Percentiles rank a stretch among this genome's conserved stretches.
phyloP scores from a whole-genome alignment of 1,140 invertebrate genomes.

The Drosophila nigrodunni region DNA sequence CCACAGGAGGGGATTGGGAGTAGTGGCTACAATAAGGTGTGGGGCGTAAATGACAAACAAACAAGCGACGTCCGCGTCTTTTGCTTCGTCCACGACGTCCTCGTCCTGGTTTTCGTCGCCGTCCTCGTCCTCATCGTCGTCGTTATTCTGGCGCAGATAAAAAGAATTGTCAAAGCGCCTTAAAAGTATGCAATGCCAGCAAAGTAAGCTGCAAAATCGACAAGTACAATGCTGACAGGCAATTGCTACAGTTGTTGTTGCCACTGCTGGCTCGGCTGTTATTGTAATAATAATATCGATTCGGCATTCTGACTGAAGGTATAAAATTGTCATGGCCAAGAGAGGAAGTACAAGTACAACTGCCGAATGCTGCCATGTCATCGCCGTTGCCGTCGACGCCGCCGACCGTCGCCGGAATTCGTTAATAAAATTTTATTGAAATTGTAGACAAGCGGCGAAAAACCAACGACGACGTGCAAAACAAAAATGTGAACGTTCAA shows the following conservation, averaged over 20 bases:
- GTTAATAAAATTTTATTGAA: slow-evolving; percentile 85
- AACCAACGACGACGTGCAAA: slow-evolving; percentile 80
- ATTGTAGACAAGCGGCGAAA: slow-evolving; percentile 84
- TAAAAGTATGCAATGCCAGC: slow-evolving; percentile 83
- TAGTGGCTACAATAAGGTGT: slow-evolving; percentile 13
- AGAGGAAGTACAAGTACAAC: slow-evolving; percentile 25
- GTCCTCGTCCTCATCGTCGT: slow-evolving; percentile 6
- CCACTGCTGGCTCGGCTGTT: slow-evolving; percentile 42
- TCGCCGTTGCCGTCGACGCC: slow-evolving; percentile 69
- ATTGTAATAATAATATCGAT: slow-evolving; percentile 84
- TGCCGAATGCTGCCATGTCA: slow-evolving; percentile 67
- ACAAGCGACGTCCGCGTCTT: slow-evolving; percentile 71
- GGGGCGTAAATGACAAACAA: slow-evolving; percentile 80
- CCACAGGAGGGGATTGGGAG: slow-evolving; percentile 27
- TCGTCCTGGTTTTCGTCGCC: neutral
- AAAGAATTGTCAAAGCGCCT: slow-evolving; percentile 83
- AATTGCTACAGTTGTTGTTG: slow-evolving; percentile 71
- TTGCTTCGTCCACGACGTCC: slow-evolving; percentile 16
- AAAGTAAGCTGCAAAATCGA: slow-evolving; percentile 83
- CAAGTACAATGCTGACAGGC: slow-evolving; percentile 84
- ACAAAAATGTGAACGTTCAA: slow-evolving; percentile 60
- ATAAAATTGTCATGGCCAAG: slow-evolving; percentile 65
- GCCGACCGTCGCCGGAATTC: slow-evolving; percentile 83
- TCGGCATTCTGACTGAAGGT: slow-evolving; percentile 61
- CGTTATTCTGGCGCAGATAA: slow-evolving; percentile 76